Percentiles rank a stretch among this genome's conserved stretches.
Conservation (phyloP, 2,888 invertebrate species). For the Eupithecia abbreviata region DNA sequence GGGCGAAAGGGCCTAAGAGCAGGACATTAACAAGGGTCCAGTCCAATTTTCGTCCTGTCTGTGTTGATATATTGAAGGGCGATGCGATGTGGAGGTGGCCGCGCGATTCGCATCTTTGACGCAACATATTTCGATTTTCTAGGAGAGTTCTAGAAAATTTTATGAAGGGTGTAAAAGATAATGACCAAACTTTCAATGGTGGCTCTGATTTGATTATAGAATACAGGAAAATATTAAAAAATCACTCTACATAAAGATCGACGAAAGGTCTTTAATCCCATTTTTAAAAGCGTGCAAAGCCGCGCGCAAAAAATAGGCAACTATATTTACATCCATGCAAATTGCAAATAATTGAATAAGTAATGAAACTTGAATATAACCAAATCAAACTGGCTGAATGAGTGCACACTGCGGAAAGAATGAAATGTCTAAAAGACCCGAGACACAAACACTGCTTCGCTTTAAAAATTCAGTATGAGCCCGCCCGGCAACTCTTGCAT, state of each 20-base stretch:
- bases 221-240: background rate
- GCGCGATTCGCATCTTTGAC: conserved; percentile 53
- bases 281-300: background rate
- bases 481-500: conserved; percentile 73
- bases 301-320: background rate
- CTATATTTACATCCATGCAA: background rate
- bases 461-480: conserved; percentile 79
- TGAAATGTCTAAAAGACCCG: conserved; percentile 46
- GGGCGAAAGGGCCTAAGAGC: conserved; percentile 77
- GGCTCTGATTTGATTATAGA: background rate
- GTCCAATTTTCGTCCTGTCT: conserved; percentile 83
- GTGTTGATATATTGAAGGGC: conserved; percentile 81
- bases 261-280: background rate
- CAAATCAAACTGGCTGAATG: background rate
- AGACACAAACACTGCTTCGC: conserved; percentile 57
- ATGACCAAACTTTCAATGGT: background rate
- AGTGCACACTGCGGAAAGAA: conserved; percentile 42
- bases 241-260: no score
- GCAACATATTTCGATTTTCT: conserved; percentile 54
- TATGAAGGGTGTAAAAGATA: background rate
- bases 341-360: background rate
- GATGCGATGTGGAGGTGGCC: conserved; percentile 62
- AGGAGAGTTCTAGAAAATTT: background rate
- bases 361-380: background rate
- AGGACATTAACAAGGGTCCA: conserved; percentile 83